These are phyloP conservation scores for Drosophila simulans DNA, from an alignment of 1,140 invertebrate genomes.

Conservation along the genomic window DNA sequence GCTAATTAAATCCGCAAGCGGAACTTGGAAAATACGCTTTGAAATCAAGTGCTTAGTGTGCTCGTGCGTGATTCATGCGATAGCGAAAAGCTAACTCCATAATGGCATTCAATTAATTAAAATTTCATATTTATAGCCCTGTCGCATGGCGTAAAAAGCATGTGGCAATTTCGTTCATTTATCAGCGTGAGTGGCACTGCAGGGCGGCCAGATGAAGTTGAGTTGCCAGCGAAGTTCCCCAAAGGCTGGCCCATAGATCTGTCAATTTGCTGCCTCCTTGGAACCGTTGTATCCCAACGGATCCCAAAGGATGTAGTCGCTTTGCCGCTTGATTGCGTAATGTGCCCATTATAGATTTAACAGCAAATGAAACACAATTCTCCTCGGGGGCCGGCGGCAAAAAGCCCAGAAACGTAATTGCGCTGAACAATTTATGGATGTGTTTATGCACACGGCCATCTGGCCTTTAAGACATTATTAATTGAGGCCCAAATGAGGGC, in stretches of 20 bases:
- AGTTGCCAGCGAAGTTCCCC: neutral
- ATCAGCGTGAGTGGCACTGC: slow-evolving; percentile 17
- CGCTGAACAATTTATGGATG: slow-evolving; percentile 67
- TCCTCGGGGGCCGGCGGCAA: slow-evolving; percentile 4
- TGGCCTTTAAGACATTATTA: slow-evolving; percentile 38
- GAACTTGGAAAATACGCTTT: neutral
- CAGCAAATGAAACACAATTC: slow-evolving; percentile 41
- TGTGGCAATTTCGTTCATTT: slow-evolving; percentile 58
- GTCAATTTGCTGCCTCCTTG: slow-evolving; percentile 50
- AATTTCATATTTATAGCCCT: slow-evolving; percentile 72
- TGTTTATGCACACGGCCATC: slow-evolving; percentile 24
- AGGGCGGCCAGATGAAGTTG: slow-evolving; percentile 33
- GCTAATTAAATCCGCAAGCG: neutral
- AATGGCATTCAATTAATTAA: slow-evolving; percentile 72
- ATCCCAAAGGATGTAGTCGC: slow-evolving; percentile 43
- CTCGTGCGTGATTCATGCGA: neutral
- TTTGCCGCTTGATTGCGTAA: slow-evolving; percentile 62
- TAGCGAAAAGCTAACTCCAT: slow-evolving; percentile 7
- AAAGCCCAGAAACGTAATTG: slow-evolving; percentile 33
- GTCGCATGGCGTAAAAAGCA: slow-evolving; percentile 55
- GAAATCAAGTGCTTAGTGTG: neutral
- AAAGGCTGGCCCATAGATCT: slow-evolving; percentile 27
- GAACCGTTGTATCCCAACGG: neutral
- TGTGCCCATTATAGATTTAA: slow-evolving; percentile 56
- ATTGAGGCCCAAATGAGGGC: slow-evolving; percentile 28